Evolutionary conservation across 1,140 invertebrate species (phyloP).

Genomic region (Holotrichia oblita): DNA sequence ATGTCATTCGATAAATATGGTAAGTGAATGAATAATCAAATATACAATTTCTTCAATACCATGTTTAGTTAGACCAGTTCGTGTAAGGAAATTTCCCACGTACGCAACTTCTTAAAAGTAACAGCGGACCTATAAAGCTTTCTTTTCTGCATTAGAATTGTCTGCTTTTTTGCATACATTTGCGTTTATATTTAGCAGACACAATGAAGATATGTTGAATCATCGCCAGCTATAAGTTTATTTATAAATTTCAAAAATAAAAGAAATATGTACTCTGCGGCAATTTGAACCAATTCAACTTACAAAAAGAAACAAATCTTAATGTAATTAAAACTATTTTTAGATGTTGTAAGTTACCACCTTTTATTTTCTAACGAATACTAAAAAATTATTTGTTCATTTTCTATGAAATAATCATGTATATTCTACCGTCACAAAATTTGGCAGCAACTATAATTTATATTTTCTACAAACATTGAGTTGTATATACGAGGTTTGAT

Average conservation of each 20-base stretch:
- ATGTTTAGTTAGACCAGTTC: neutral
- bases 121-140: neutral
- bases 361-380: conserved; percentile 1
- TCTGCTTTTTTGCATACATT: neutral
- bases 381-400: neutral
- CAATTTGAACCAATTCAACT: neutral
- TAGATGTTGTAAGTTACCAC: neutral
- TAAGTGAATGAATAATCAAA: too few relatives aligned
- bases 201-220: conserved; percentile 35
- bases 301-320: neutral
- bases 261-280: neutral
- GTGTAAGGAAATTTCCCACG: neutral
- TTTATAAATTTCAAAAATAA: conserved; percentile 25
- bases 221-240: conserved; percentile 18
- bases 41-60: neutral
- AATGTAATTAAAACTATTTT: neutral
- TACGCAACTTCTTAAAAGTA: neutral
- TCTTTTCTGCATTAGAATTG: conserved; percentile 20
- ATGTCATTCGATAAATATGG: too few relatives aligned
- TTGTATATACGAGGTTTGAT: too few relatives aligned
- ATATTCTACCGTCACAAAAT: too few relatives aligned
- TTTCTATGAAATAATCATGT: neutral
- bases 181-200: conserved; percentile 19
- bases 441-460: too few relatives aligned
- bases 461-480: too few relatives aligned